These are phyloP conservation scores for Parnassius mnemosyne DNA, from an alignment of 2,888 invertebrate genomes.

Conservation along the genomic window DNA sequence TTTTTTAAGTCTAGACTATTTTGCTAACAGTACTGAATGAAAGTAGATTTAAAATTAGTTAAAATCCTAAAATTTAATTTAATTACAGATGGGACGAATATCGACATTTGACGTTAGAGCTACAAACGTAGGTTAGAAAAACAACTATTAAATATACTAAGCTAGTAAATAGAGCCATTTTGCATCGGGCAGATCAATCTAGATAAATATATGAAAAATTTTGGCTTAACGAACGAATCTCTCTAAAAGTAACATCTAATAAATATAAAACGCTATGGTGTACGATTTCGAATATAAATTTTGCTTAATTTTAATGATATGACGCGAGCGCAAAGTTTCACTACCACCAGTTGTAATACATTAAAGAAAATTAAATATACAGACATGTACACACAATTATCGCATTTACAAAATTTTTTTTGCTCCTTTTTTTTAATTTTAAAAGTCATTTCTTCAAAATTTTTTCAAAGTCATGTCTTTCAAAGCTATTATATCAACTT, in stretches of 20 bases:
- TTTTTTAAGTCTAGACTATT: conserved; percentile 1
- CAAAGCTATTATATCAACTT: too few species aligned
- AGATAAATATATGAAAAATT: conserved; percentile 40
- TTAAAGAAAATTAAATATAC: conserved; percentile 14
- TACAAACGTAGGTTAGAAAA: too few species aligned
- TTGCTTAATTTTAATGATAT: conserved; percentile 74
- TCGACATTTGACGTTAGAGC: conserved; percentile 4
- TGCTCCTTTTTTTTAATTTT: too few species aligned
- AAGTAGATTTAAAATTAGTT: not conserved
- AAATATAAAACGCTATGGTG: conserved; percentile 30
- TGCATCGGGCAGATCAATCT: conserved; percentile 40
- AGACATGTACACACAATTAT: not conserved
- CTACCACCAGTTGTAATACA: conserved; percentile 20
- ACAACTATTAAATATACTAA: not conserved
- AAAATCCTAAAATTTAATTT: not conserved
- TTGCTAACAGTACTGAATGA: not conserved
- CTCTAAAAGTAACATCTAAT: conserved; percentile 36
- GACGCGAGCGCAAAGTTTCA: conserved; percentile 65
- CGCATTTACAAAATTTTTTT: too few species aligned
- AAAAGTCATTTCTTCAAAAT: too few species aligned
- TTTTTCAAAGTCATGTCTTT: too few species aligned
- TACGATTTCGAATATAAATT: conserved; percentile 40
- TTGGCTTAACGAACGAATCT: conserved; percentile 36
- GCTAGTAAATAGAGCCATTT: conserved; percentile 36
- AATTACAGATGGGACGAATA: conserved; percentile 12